Percentiles rank a stretch among this genome's conserved stretches.
phyloP scores from a whole-genome alignment of 2,888 invertebrate genomes.

The Andrena chrysosceles region DNA sequence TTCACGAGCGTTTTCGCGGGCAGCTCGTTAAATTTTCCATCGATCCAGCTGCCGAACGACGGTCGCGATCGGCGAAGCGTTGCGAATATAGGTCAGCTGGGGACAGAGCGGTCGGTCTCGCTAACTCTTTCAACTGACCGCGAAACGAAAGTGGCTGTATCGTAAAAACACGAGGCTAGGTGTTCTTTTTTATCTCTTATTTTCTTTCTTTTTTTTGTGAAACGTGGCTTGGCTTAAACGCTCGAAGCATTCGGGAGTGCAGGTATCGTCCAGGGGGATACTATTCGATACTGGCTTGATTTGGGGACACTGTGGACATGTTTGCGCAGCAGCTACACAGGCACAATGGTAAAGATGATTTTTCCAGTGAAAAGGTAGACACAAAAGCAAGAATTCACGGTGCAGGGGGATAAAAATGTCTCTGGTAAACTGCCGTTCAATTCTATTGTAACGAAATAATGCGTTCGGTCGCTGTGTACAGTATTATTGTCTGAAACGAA shows the following conservation, averaged over 20 bases:
- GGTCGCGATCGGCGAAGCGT: not conserved
- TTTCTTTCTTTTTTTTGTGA: not conserved
- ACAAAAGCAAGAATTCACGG: not conserved
- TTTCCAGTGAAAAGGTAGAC: constrained; percentile 9
- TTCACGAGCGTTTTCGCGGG: not conserved
- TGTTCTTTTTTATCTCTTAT: not conserved
- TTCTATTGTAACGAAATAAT: not conserved
- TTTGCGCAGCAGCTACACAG: not conserved
- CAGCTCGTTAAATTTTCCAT: constrained; percentile 6
- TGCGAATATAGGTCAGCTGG: constrained; percentile 17
- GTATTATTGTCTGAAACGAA: too few species aligned
- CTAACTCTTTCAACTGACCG: not conserved
- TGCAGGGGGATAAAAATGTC: not conserved
- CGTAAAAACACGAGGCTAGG: not conserved
- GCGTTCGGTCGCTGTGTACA: not conserved
- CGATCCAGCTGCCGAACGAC: not conserved
- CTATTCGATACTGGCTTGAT: not conserved
- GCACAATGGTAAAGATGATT: constrained; percentile 17
- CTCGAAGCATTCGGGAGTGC: not conserved
- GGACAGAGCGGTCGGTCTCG: not conserved
- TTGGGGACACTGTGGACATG: not conserved
- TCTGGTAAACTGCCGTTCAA: not conserved
- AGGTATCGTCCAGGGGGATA: not conserved
- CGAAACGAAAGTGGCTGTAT: constrained; percentile 3
- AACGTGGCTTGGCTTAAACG: not conserved